phyloP scores from a whole-genome alignment of 1,140 invertebrate species.

The Magallana angulata region DNA sequence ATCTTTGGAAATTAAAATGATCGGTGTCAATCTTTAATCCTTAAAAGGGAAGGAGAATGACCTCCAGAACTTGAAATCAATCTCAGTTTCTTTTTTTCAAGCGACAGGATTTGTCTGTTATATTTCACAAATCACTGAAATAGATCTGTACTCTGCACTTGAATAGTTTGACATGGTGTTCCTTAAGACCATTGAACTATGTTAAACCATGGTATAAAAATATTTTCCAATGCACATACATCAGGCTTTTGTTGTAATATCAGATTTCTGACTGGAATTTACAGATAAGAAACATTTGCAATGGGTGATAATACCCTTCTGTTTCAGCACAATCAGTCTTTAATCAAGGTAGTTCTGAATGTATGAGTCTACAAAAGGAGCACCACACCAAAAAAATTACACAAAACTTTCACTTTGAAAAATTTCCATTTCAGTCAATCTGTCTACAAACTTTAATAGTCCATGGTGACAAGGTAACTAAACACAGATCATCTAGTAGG shows the following conservation, averaged over 20 bases:
- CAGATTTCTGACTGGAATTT: constrained; percentile 13
- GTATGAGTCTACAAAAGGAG: background rate
- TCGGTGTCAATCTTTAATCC: background rate
- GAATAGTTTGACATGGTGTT: background rate
- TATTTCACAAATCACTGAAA: background rate
- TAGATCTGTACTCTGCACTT: background rate
- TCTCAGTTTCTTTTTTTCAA: background rate
- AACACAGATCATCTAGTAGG: background rate
- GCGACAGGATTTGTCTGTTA: background rate
- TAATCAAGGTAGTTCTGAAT: background rate
- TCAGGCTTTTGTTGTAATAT: constrained; percentile 12
- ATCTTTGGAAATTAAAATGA: background rate
- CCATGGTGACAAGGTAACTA: background rate
- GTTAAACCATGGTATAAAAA: background rate
- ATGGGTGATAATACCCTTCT: background rate
- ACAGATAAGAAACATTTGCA: background rate
- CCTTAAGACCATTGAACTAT: constrained; percentile 7
- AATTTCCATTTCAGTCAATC: background rate
- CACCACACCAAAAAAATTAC: background rate
- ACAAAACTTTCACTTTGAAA: background rate
- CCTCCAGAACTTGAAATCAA: background rate
- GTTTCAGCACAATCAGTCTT: constrained; percentile 13
- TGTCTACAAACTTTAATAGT: background rate
- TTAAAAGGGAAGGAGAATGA: background rate
- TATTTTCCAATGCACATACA: background rate